Evolutionary conservation across 2,888 invertebrate genomes (phyloP).

Genomic region (Zaprionus bogoriensis): DNA sequence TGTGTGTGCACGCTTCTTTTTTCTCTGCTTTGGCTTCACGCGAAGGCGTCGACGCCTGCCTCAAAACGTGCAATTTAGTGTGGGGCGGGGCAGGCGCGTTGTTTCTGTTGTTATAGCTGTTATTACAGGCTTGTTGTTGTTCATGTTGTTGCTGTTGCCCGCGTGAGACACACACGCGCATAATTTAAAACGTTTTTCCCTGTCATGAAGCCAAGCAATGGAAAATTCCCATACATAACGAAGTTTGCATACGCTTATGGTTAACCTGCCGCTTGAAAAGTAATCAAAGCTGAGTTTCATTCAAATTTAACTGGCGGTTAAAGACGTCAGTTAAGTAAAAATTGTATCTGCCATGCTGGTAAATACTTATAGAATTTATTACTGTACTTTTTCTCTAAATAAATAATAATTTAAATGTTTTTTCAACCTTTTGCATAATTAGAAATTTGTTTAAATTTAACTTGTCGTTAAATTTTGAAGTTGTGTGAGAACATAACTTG

Average conservation of each 20-base stretch:
- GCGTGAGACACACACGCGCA: constrained; percentile 52
- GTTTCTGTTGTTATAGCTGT: constrained; percentile 47
- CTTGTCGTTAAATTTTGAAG: neutral
- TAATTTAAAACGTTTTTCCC: constrained; percentile 70
- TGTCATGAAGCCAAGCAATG: constrained; percentile 37
- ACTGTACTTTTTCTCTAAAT: too few relatives aligned
- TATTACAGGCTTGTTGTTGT: constrained; percentile 38
- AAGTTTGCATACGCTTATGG: constrained; percentile 46
- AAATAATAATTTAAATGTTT: too few relatives aligned
- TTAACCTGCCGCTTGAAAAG: neutral
- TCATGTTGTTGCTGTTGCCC: constrained; percentile 15
- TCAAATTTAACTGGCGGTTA: too few relatives aligned
- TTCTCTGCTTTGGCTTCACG: neutral
- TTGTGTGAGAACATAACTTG: neutral
- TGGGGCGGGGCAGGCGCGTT: constrained; percentile 34
- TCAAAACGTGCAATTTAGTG: constrained; percentile 70
- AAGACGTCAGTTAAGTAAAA: neutral
- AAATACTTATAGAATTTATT: too few relatives aligned
- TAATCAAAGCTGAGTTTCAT: neutral
- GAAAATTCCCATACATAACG: constrained; percentile 27
- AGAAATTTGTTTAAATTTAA: neutral
- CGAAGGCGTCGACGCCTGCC: constrained; percentile 63
- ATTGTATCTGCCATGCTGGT: neutral
- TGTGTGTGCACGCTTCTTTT: neutral
- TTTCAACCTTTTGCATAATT: too few relatives aligned